phyloP scores from a whole-genome alignment of 2,888 invertebrate species.

The Tortrix viridana region DNA sequence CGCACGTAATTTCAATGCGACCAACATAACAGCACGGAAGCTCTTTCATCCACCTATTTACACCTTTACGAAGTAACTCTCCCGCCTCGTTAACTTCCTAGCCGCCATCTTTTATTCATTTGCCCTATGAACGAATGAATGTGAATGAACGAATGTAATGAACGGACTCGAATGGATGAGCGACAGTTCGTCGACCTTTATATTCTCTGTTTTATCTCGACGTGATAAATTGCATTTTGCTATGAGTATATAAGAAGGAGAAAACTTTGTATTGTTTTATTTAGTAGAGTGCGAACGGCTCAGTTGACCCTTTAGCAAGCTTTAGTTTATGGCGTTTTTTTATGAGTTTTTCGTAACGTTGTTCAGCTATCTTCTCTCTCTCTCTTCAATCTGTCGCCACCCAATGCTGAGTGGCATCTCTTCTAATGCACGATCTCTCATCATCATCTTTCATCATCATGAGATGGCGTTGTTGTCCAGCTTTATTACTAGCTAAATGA shows the following conservation, averaged over 20 bases:
- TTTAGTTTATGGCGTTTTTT: slow-evolving; percentile 27
- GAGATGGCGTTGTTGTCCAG: too few relatives aligned
- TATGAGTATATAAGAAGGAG: background rate
- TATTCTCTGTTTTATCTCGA: background rate
- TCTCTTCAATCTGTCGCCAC: too few relatives aligned
- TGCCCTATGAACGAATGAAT: slow-evolving; percentile 61
- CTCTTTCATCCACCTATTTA: slow-evolving; percentile 25
- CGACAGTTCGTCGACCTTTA: slow-evolving; percentile 19
- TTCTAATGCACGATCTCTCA: too few relatives aligned
- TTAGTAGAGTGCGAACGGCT: slow-evolving; percentile 37
- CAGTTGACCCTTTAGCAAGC: slow-evolving; percentile 36
- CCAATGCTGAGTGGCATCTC: too few relatives aligned
- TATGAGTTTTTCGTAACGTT: slow-evolving; percentile 9
- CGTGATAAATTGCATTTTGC: slow-evolving; percentile 10
- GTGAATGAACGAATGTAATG: slow-evolving; percentile 50
- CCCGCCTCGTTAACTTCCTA: slow-evolving; percentile 57
- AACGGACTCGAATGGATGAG: slow-evolving; percentile 41
- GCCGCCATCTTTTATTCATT: slow-evolving; percentile 69
- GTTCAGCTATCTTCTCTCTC: slow-evolving; percentile 2
- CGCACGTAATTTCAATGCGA: slow-evolving; percentile 1
- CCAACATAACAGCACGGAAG: slow-evolving; percentile 26
- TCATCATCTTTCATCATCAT: too few relatives aligned
- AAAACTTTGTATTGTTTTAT: slow-evolving; percentile 43
- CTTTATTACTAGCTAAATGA: too few relatives aligned
- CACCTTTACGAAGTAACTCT: slow-evolving; percentile 47